Conservation (phyloP, 1,140 invertebrate genomes). For the Dysdera silvatica region DNA sequence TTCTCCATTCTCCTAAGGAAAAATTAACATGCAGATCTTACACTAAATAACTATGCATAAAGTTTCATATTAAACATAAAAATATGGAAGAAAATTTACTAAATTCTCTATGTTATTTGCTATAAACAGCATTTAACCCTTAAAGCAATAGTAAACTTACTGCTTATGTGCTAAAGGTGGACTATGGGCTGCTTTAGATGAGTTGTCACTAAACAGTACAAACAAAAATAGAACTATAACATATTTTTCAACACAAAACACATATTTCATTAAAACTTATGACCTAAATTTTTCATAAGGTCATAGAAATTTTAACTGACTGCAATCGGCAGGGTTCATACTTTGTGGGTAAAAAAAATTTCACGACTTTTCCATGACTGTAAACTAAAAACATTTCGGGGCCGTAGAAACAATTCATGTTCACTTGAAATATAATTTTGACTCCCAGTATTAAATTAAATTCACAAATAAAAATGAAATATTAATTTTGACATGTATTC, state of each 20-base stretch:
- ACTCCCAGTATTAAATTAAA: too few species aligned
- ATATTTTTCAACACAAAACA: neutral
- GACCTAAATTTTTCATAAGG: neutral
- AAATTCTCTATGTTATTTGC: neutral
- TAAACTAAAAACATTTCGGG: too few species aligned
- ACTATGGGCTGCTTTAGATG: neutral
- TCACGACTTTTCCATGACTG: too few species aligned
- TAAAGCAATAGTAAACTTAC: neutral
- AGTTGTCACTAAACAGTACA: neutral
- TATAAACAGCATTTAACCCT: neutral
- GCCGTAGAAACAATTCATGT: too few species aligned
- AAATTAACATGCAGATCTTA: too few species aligned
- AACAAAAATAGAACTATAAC: neutral
- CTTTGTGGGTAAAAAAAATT: neutral
- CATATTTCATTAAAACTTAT: neutral
- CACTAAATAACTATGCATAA: neutral
- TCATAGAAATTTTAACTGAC: neutral
- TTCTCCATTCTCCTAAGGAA: conserved; percentile 9
- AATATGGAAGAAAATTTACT: neutral
- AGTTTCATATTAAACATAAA: neutral
- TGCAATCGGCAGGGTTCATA: neutral
- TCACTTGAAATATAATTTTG: too few species aligned
- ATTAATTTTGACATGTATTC: too few species aligned
- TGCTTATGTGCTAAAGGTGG: conserved; percentile 21
- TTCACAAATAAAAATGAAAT: too few species aligned